These are phyloP conservation scores for Myotis pilosus DNA, from an alignment of 2,797 vertebrate genomes.

Conservation along the genomic window DNA sequence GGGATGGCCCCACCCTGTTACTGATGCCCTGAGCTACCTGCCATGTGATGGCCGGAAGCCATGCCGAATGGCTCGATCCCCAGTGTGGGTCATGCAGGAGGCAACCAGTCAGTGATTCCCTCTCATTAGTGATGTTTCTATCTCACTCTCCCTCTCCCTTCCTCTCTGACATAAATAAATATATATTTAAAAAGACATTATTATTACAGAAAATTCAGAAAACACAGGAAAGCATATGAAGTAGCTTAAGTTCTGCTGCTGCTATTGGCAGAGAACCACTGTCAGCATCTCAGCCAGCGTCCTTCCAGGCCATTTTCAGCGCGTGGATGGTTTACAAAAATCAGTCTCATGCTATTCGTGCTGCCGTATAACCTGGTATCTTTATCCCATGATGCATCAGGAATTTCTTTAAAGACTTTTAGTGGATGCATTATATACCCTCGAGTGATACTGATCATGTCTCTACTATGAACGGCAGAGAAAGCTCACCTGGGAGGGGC, in stretches of 20 bases:
- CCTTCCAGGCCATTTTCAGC: not conserved
- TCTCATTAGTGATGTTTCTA: not conserved
- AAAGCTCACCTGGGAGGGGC: not conserved
- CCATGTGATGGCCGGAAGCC: not conserved
- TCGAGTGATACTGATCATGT: not conserved
- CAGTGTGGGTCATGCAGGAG: not conserved
- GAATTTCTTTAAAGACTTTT: not conserved
- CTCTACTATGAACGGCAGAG: not conserved
- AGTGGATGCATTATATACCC: no score
- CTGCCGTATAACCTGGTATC: not conserved
- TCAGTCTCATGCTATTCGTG: accelerated
- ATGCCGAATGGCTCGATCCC: accelerated
- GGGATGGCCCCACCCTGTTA: accelerated
- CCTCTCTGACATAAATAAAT: no score
- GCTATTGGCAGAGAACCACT: not conserved
- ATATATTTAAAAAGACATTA: not conserved
- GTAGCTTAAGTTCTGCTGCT: not conserved
- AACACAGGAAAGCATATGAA: not conserved
- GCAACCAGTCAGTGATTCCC: not conserved
- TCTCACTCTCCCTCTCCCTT: not conserved
- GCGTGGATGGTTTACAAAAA: not conserved
- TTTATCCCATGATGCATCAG: no score
- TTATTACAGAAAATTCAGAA: not conserved
- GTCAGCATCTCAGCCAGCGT: not conserved
- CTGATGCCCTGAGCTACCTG: not conserved